Evolutionary conservation across 2,113 vertebrate species (phyloP), one percentile per base, ranked within the genome.

Genomic region (Apaloderma vittatum): DNA sequence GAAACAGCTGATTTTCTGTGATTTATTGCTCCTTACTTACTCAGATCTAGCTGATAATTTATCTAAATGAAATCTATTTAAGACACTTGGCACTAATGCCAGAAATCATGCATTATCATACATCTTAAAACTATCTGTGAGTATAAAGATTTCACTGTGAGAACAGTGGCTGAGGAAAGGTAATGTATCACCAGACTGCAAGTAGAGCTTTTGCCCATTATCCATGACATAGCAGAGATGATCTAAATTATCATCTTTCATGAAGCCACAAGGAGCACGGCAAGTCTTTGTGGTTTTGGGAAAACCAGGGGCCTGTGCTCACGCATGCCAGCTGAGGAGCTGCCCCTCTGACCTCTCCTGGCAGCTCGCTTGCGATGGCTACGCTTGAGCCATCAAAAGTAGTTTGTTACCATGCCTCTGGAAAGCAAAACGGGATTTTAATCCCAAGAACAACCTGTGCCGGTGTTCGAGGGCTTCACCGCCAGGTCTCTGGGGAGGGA

Each of bases 21-120:
- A 89, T 92, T 82, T 86, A 83, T n/a, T 78, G 45, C 37, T 78
- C n/a, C 49, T 74, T 63, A 67, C 65, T 52, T 77, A 95, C 68
- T 73, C 61, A 26, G 49, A 59, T 82, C 45, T 58, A 29, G 59
- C 34, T 70, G 71, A 59, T 55, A 82, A 95, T 82, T 82, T 74
- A 92, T 78, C 71, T 89, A 82, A 82, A 82, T 65, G 51, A 86
- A 92, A 89, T 55, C 75, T 78, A 49, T 77, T 82, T 27, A 81
- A 77, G 71, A 86, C 71, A 73, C 30, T 58, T 68, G n/a, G 49
- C 54, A 37, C 40, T 81, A 68, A 46, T 46, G 12, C 20, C 72
- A 75, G 68, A 43, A 88, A 87, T 46, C 62, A 46, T 30, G 66
- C 27, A 21, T 45, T 67, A 75, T 54, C 57, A 48, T 27, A 62